Evolutionary conservation across 2,797 vertebrate genomes (phyloP).

Genomic region (Columba guinea): DNA sequence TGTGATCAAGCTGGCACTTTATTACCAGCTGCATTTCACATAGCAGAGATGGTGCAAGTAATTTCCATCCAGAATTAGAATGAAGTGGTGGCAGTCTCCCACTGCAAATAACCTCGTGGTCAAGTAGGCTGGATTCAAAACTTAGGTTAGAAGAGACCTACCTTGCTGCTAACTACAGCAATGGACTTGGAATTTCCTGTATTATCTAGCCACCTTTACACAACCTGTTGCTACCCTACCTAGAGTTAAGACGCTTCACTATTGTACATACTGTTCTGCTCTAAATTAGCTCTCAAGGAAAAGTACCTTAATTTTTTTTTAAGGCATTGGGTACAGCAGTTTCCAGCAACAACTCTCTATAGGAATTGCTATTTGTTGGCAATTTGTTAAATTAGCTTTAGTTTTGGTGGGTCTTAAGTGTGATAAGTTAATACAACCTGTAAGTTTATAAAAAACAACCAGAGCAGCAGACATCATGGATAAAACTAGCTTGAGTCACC

Average conservation of each 20-base stretch:
- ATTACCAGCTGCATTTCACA: constrained; percentile 27
- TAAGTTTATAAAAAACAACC: not conserved
- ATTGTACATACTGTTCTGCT: not conserved
- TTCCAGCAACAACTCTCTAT: not conserved
- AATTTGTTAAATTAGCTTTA: not conserved
- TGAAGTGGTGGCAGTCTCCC: not conserved
- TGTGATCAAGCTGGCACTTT: constrained; percentile 37
- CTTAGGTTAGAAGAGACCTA: not conserved
- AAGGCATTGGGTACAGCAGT: not conserved
- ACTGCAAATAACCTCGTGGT: not conserved
- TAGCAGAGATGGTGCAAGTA: constrained; percentile 12
- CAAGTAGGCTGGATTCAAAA: not conserved
- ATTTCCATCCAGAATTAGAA: constrained; percentile 11
- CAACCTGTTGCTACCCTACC: not conserved
- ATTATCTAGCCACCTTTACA: not conserved
- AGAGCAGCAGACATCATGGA: not conserved
- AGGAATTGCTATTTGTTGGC: not conserved
- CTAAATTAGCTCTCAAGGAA: not conserved
- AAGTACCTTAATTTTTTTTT: not conserved
- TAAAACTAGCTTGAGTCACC: not conserved
- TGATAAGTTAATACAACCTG: not conserved
- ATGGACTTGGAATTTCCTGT: not conserved
- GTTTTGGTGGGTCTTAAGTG: not conserved
- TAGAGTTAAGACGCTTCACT: not conserved
- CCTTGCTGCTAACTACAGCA: not conserved